Percentiles rank a stretch among this genome's conserved stretches.
These are phyloP conservation scores for Trogon surrucura DNA, from an alignment of 2,113 vertebrate genomes.

Conservation along the genomic window DNA sequence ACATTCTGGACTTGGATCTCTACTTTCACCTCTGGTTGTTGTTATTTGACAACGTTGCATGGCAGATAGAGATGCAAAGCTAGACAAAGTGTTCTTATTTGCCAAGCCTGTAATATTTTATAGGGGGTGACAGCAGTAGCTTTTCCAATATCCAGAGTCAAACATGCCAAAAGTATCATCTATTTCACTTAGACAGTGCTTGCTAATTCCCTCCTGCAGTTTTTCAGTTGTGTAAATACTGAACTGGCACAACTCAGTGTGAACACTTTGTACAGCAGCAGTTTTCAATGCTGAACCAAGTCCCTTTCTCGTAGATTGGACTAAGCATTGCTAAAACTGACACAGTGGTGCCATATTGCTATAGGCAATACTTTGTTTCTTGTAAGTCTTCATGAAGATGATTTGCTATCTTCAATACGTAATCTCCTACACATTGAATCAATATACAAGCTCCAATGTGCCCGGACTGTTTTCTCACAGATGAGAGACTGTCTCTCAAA, in stretches of 20 bases:
- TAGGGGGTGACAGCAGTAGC: neutral
- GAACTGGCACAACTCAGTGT: neutral
- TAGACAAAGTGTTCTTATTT: neutral
- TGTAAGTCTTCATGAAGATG: neutral
- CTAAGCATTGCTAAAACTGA: neutral
- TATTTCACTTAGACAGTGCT: neutral
- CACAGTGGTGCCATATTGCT: neutral
- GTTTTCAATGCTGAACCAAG: neutral
- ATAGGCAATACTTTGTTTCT: neutral
- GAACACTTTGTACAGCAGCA: neutral
- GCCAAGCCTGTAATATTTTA: neutral
- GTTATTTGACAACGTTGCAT: neutral
- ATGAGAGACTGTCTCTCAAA: neutral
- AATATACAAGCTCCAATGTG: neutral
- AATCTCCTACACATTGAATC: neutral
- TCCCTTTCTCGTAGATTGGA: neutral
- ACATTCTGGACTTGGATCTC: neutral
- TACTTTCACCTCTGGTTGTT: neutral
- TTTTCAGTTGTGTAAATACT: neutral
- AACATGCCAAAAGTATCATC: neutral
- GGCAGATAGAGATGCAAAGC: neutral
- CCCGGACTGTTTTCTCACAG: neutral
- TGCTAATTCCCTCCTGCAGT: neutral
- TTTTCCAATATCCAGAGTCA: neutral
- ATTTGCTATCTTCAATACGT: neutral